phyloP scores from a whole-genome alignment of 1,140 invertebrate genomes.

The Achroia grisella region DNA sequence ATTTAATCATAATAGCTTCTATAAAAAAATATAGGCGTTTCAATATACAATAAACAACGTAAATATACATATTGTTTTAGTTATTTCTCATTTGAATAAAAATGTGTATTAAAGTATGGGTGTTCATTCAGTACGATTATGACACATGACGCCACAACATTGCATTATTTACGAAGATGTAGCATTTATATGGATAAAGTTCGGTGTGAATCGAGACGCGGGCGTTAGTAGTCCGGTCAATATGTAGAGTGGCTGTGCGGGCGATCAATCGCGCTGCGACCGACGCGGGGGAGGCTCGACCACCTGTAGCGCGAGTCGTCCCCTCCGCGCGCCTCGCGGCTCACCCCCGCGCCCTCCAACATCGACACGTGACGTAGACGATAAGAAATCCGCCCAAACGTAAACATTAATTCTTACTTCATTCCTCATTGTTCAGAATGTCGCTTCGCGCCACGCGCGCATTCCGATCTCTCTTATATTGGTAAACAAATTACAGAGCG shows the following conservation, averaged over 20 bases:
- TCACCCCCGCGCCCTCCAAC: constrained; percentile 24
- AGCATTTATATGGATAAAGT: constrained; percentile 28
- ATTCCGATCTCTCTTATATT: constrained; percentile 60
- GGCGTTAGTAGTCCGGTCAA: constrained; percentile 61
- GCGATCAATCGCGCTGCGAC: constrained; percentile 55
- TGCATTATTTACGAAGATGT: constrained; percentile 33
- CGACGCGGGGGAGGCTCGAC: constrained; percentile 25
- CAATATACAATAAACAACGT: too few relatives aligned
- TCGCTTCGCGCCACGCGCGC: constrained; percentile 49
- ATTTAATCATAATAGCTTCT: too few relatives aligned
- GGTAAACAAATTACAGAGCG: constrained; percentile 56
- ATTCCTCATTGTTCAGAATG: constrained; percentile 69
- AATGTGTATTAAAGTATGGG: too few relatives aligned
- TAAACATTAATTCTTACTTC: constrained; percentile 72
- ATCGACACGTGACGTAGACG: constrained; percentile 63
- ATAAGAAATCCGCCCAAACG: constrained; percentile 67
- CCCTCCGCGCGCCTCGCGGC: constrained; percentile 7
- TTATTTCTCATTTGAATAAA: too few relatives aligned
- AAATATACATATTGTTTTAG: too few relatives aligned
- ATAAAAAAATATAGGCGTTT: too few relatives aligned
- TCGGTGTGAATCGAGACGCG: constrained; percentile 50
- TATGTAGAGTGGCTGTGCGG: constrained; percentile 66
- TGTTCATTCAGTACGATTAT: too few relatives aligned
- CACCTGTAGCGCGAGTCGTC: constrained; percentile 55
- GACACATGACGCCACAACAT: constrained; percentile 8